Evolutionary conservation across 2,113 vertebrate genomes (phyloP), one percentile per base, ranked within the genome.

Genomic region (Mionectes macconnelli): DNA sequence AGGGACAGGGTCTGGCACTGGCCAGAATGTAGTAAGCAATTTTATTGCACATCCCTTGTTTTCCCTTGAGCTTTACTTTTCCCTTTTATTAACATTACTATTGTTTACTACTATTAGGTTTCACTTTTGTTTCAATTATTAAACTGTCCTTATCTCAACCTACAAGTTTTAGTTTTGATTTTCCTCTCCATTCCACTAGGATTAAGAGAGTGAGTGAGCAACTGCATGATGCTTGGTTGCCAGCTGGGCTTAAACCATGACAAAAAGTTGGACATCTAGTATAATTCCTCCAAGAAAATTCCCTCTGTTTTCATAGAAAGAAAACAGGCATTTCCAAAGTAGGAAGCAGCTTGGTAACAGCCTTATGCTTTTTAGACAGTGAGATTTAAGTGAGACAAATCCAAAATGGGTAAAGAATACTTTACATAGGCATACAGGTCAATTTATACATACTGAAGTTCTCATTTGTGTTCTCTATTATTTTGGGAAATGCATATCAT

Each of bases 131-230:
- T 52, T 52, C 23, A 17, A 8, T n/a, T 59, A 21, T 52, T 74
- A 39, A 52, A 30, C 4, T 45, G 19, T 16, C 49, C 7, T 42
- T 75, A 16, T 37, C 52, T 74, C 18, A 67, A 5, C 19, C 8
- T 17, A 21, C n/a, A n/a, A 9, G 7, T 30, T 75, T 81, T 39
- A 30, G 2, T 19, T 55, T 45, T n/a, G 33, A 24, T n/a, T 67
- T 37, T 52, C 16, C 15, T 53, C 20, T 60, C 23, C 10, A 14
- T 45, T 82, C 13, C n/a, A 45, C 5, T 5, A 6, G 53, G 44
- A 75, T 12, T 17, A 20, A 68, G 16, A 16, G 52, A 13, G 10
- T 40, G 16, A 53, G 10, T 0, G 0, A 75, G 16, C 24, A 18
- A 14, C n/a, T 68, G 16, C n/a, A 13, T 22, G 24, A 16, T 67